These are phyloP conservation scores for Phaedon cochleariae DNA, from an alignment of 2,888 invertebrate species.

Conservation along the genomic window DNA sequence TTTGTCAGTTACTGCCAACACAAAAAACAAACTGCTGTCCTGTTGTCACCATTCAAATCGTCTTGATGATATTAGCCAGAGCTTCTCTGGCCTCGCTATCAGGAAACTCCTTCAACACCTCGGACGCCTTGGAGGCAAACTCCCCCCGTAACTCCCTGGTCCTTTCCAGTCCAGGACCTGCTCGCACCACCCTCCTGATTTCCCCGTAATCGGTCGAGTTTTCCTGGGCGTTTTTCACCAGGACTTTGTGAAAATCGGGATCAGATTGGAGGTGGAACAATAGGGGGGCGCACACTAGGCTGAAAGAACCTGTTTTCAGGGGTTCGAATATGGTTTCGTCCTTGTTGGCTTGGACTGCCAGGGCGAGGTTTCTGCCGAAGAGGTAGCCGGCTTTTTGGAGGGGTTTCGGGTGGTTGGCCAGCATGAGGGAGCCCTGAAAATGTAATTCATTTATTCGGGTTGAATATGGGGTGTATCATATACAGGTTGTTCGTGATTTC, in stretches of 20 bases:
- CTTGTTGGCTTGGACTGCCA: conserved; percentile 80
- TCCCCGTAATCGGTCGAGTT: conserved; percentile 71
- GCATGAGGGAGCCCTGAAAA: conserved; percentile 71
- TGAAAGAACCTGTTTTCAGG: conserved; percentile 64
- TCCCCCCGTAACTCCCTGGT: conserved; percentile 76
- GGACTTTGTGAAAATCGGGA: conserved; percentile 71
- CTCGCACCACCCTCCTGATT: conserved; percentile 55
- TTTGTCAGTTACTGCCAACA: no score
- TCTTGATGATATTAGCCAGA: conserved; percentile 81
- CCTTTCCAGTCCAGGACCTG: conserved; percentile 75
- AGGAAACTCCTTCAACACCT: conserved; percentile 76
- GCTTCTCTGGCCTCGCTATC: conserved; percentile 82
- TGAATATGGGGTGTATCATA: no score
- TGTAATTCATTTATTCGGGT: no score
- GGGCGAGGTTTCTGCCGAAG: conserved; percentile 87
- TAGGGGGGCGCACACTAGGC: conserved; percentile 81
- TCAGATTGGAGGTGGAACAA: conserved; percentile 80
- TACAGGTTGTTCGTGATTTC: no score
- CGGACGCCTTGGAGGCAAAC: conserved; percentile 76
- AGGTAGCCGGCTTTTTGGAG: conserved; percentile 81
- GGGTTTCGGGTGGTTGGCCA: conserved; percentile 79
- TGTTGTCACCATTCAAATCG: conserved; percentile 58
- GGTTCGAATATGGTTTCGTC: conserved; percentile 73
- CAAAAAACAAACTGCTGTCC: no score
- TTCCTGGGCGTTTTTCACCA: conserved; percentile 68